Evolutionary conservation across 2,113 vertebrate species (phyloP).

Genomic region (Mastomys coucha): DNA sequence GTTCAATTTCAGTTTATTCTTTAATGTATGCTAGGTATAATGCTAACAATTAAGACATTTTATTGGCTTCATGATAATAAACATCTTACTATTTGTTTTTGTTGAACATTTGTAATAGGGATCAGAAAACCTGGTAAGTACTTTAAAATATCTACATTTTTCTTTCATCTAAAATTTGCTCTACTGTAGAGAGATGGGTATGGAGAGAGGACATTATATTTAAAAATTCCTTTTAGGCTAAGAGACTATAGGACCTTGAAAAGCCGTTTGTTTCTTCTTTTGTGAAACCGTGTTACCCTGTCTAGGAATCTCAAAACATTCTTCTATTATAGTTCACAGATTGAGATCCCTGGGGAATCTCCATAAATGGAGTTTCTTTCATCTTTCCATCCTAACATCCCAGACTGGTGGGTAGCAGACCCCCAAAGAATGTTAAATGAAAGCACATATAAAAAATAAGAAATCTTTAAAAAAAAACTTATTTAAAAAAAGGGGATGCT

Average conservation of each 20-base stretch:
- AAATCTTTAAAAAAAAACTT: too few species aligned
- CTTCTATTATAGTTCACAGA: constrained; percentile 32
- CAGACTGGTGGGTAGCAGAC: not conserved
- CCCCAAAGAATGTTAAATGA: not conserved
- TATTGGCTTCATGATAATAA: constrained; percentile 38
- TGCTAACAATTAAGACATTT: not conserved
- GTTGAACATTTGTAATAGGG: not conserved
- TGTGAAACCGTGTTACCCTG: not conserved
- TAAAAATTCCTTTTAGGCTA: not conserved
- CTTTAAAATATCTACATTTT: not conserved
- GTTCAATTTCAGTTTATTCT: constrained; percentile 19
- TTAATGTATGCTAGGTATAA: not conserved
- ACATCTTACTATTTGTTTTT: constrained; percentile 26
- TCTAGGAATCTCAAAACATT: not conserved
- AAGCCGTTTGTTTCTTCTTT: constrained; percentile 16
- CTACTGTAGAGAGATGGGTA: not conserved
- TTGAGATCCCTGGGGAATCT: not conserved
- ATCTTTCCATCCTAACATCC: not conserved
- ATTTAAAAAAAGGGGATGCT: too few species aligned
- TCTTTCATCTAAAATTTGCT: constrained; percentile 36
- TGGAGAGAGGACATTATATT: not conserved
- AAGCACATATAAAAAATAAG: not conserved
- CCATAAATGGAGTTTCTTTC: not conserved
- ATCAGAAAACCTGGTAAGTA: constrained; percentile 22
- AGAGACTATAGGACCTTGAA: constrained; percentile 11